Percentiles rank a stretch among this genome's conserved stretches.
Conservation (phyloP, 2,888 invertebrate species). For the Pogonocherus hispidulus region DNA sequence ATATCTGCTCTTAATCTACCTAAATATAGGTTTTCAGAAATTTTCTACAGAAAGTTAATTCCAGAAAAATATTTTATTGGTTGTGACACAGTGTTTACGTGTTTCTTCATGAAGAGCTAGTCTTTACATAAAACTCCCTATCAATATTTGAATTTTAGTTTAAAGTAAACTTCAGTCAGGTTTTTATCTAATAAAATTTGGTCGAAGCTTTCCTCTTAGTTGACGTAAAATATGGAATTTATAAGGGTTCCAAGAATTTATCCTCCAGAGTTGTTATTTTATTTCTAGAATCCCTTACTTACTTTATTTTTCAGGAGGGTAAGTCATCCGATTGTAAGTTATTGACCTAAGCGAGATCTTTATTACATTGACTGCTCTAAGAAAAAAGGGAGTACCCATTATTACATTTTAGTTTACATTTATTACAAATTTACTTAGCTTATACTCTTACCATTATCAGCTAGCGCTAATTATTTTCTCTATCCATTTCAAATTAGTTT, state of each 20-base stretch:
- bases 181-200: background rate
- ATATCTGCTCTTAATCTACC: too few relatives aligned
- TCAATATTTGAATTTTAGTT: background rate
- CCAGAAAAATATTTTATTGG: too few relatives aligned
- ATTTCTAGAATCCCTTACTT: background rate
- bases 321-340: slow-evolving; percentile 6
- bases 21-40: too few relatives aligned
- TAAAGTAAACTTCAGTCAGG: background rate
- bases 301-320: slow-evolving; percentile 6
- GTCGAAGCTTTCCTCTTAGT: background rate
- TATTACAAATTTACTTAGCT: too few relatives aligned
- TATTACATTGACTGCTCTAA: background rate
- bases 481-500: too few relatives aligned
- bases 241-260: slow-evolving; percentile 5
- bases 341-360: slow-evolving; percentile 2
- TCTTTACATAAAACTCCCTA: background rate
- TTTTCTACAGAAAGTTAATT: too few relatives aligned
- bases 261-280: background rate
- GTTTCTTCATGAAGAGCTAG: too few relatives aligned
- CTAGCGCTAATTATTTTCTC: too few relatives aligned
- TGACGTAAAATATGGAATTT: slow-evolving; percentile 20
- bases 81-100: too few relatives aligned
- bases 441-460: too few relatives aligned
- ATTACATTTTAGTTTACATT: background rate
- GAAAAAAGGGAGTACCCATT: background rate